Conservation (phyloP, 2,888 invertebrate genomes). For the Himalopsyche anomala region DNA sequence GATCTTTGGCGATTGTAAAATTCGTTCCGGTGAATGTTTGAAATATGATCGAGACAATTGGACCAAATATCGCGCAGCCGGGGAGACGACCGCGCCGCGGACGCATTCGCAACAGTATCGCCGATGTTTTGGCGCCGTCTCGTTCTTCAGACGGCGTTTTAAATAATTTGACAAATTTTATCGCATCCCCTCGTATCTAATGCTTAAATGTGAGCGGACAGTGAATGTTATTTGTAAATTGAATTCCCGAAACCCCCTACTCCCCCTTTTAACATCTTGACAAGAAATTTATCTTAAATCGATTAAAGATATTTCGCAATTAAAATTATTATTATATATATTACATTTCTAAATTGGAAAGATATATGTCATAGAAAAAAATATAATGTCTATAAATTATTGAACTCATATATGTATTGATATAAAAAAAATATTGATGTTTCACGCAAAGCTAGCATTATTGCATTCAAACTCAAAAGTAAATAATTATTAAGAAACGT, state of each 20-base stretch:
- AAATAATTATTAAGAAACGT: conserved; percentile 35
- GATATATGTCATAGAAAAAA: conserved; percentile 57
- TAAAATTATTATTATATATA: conserved; percentile 56
- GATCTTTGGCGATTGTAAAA: conserved; percentile 48
- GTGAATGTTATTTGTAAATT: conserved; percentile 54
- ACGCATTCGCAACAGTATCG: conserved; percentile 5
- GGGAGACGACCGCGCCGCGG: not conserved
- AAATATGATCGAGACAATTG: conserved; percentile 57
- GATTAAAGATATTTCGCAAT: conserved; percentile 56
- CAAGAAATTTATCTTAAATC: conserved; percentile 51
- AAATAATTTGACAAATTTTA: conserved; percentile 55
- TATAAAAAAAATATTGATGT: conserved; percentile 48
- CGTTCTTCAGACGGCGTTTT: conserved; percentile 23
- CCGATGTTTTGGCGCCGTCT: conserved; percentile 21
- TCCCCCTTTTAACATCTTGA: conserved; percentile 45
- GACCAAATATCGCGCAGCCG: conserved; percentile 52
- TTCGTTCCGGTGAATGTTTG: conserved; percentile 49
- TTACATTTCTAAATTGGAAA: conserved; percentile 58
- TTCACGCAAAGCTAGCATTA: conserved; percentile 53
- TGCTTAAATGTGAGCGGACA: conserved; percentile 55
- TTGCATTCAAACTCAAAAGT: conserved; percentile 26
- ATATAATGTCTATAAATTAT: conserved; percentile 58
- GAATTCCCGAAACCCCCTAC: conserved; percentile 46
- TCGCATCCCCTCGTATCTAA: conserved; percentile 61
- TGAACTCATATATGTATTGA: conserved; percentile 51